These are phyloP conservation scores for Chrysochloris asiatica DNA, from an alignment of 2,113 vertebrate species.

Conservation along the genomic window DNA sequence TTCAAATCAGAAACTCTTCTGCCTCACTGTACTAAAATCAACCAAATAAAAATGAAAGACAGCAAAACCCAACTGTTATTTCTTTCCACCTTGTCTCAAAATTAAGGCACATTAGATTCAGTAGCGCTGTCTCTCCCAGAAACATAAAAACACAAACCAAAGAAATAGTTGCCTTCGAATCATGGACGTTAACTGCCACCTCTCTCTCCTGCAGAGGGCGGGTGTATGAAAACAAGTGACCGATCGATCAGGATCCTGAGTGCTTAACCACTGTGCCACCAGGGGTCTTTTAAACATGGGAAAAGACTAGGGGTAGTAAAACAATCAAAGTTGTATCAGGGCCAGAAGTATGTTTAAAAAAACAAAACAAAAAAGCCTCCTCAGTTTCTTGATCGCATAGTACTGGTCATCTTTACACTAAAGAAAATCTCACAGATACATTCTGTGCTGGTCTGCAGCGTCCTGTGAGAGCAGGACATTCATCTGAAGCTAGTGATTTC, in stretches of 20 bases:
- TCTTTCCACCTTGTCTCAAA: background rate
- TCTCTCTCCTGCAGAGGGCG: background rate
- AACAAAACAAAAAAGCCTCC: background rate
- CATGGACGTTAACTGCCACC: background rate
- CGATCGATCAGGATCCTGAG: background rate
- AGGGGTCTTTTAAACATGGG: background rate
- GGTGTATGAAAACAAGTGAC: background rate
- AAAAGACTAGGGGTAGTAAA: no score
- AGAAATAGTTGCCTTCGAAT: background rate
- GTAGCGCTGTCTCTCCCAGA: background rate
- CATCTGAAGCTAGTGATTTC: constrained; percentile 34
- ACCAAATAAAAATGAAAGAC: background rate
- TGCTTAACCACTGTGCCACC: background rate
- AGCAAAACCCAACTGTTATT: background rate
- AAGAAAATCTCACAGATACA: constrained; percentile 20
- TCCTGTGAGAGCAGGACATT: constrained; percentile 30
- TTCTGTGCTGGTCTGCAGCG: background rate
- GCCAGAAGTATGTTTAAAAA: constrained; percentile 13
- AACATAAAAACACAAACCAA: background rate
- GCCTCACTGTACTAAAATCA: background rate
- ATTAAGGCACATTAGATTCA: background rate
- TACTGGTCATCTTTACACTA: background rate
- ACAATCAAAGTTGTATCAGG: background rate
- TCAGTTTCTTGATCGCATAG: background rate
- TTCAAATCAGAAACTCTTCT: background rate